Conservation (phyloP, 2,113 vertebrate species). For the Neofelis nebulosa region DNA sequence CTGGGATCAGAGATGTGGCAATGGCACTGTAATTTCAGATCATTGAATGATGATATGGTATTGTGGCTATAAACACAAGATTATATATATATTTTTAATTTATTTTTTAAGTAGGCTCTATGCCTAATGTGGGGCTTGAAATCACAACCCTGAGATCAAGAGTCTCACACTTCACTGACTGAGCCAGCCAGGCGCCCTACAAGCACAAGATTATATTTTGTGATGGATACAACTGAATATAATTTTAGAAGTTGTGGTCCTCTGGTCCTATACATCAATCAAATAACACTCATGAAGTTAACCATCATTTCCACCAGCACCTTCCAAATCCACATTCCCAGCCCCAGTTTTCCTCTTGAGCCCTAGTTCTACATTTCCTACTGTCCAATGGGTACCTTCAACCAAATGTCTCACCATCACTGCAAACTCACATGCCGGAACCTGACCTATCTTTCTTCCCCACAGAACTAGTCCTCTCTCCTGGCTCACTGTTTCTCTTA, state of each 20-base stretch:
- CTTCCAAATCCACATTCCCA: not conserved
- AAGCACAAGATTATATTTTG: not conserved
- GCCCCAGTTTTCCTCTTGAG: not conserved
- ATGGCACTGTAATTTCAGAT: not conserved
- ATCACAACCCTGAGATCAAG: not conserved
- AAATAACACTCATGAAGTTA: not conserved
- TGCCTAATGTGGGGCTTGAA: not conserved
- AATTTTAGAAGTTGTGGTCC: not conserved
- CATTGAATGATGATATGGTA: not conserved
- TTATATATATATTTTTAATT: not conserved
- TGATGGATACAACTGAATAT: not conserved
- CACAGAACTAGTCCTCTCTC: not conserved
- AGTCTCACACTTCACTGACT: not conserved
- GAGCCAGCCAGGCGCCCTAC: not conserved
- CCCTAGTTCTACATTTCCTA: not conserved
- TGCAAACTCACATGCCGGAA: not conserved
- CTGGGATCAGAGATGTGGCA: not conserved
- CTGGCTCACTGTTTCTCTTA: not conserved
- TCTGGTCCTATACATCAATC: not conserved
- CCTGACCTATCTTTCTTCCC: not conserved
- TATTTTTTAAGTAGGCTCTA: not conserved
- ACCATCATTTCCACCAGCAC: not conserved
- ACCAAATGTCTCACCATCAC: not conserved
- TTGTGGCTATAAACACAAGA: not conserved
- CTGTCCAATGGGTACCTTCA: not conserved